Base-by-base conservation (phyloP, 2,113 vertebrate species). In the Bufo bufo region DNA sequence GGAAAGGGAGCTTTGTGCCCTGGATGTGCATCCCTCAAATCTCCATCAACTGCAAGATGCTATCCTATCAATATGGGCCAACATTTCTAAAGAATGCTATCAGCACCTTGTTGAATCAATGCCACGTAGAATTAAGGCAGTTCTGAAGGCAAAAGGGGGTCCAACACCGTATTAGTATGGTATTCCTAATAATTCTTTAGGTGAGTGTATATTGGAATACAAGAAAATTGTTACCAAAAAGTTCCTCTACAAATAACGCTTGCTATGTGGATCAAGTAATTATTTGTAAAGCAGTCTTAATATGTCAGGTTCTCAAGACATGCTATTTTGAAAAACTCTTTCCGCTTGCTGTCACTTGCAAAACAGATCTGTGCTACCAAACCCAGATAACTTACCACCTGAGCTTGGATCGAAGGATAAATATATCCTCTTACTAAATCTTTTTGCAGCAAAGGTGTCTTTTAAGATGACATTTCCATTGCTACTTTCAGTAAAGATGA, bases 391-490 rank as follows among this genome's bases (percentile, higher is more conserved):
- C 77, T 87, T 54, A 80, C 85, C 65, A 49, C n/a, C 52, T 59
- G 56, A 54, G 23, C 63, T 58, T 58, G 47, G 50, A 87, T 87
- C 85, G 77, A 87, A 87, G 65, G 13, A 80, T 87, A 81, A 71
- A 87, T 87, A 87, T 19, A 81, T 56, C 85, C 65, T 87, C 49
- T 81, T 87, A 66, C 65, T 81, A 81, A 72, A 81, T 81, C 52
- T 33, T 81, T 81, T 86, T 66, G 11, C 85, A 19, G 47, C n/a
- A 61, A 65, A 86, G 66, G 61, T 86, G 59, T 58, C 23, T 65
- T 63, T 86, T 54, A 86, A 86, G 72, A 49, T 86, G 85, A 86
- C 85, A 86, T 86, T 86, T 78, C 49, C 85, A 78, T 65, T 86
- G 85, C 85, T 86, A 33, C 85, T 78, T 86, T 86, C 59, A 78